Percentiles rank a stretch among this genome's conserved stretches.
Conservation (phyloP, 2,797 vertebrate species). For the Hylomyscus alleni region DNA sequence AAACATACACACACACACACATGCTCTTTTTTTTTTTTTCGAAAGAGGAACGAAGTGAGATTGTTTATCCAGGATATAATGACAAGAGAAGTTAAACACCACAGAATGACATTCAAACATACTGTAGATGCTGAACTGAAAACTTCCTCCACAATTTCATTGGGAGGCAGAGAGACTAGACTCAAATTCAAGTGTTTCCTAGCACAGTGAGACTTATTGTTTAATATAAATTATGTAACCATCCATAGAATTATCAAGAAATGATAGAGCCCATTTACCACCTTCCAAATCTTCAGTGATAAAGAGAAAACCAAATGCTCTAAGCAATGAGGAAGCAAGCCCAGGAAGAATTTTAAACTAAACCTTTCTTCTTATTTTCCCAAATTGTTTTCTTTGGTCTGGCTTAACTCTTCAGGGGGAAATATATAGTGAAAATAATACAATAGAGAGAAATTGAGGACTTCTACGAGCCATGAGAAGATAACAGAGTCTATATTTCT, state of each 20-base stretch:
- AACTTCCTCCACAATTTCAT: not conserved
- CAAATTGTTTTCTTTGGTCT: not conserved
- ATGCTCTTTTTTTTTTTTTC: not conserved
- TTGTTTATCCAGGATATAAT: not conserved
- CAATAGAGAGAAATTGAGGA: not conserved
- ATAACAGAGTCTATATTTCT: not conserved
- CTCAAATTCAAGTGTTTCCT: not conserved
- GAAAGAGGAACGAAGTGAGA: not conserved
- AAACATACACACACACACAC: not conserved
- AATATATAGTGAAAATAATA: not conserved
- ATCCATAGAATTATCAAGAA: not conserved
- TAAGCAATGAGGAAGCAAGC: not conserved
- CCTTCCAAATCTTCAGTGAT: not conserved
- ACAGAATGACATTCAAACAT: not conserved
- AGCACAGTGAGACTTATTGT: not conserved
- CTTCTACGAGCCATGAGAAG: not conserved
- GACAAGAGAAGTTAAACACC: not conserved
- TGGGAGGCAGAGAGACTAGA: not conserved
- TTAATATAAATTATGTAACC: not conserved
- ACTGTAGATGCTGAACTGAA: not conserved
- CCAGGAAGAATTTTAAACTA: not conserved
- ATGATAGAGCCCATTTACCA: not conserved
- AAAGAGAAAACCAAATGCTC: not conserved
- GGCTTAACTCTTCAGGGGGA: not conserved
- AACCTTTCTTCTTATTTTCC: conserved; percentile 34